Conservation (phyloP, 2,888 invertebrate genomes). For the Catocala nupta region DNA sequence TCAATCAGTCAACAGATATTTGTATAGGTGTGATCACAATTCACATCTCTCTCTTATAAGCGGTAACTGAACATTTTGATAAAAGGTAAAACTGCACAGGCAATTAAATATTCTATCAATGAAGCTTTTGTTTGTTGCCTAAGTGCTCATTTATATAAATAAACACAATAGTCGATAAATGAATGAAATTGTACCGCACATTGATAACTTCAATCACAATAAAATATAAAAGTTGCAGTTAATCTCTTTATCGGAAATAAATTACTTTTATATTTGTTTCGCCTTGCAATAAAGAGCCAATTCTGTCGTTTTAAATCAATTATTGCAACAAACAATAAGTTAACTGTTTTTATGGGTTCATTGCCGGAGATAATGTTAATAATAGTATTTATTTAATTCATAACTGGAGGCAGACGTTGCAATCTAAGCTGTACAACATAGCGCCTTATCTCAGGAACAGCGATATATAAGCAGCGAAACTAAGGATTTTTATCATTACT, state of each 20-base stretch:
- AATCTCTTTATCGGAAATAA: not conserved
- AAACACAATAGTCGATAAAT: no score
- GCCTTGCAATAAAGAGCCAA: not conserved
- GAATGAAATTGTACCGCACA: no score
- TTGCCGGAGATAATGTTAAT: constrained; percentile 10
- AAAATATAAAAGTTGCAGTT: not conserved
- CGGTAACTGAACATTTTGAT: no score
- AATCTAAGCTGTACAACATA: constrained; percentile 37
- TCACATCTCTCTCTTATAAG: no score
- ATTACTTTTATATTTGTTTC: not conserved
- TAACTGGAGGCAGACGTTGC: constrained; percentile 17
- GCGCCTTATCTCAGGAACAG: constrained; percentile 18
- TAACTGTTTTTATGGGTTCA: constrained; percentile 8
- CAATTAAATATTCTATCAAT: not conserved
- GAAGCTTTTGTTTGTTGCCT: no score
- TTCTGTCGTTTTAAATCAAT: constrained; percentile 3
- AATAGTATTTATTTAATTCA: constrained; percentile 22
- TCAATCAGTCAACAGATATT: no score
- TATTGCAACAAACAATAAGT: constrained; percentile 9
- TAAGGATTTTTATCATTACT: constrained; percentile 33
- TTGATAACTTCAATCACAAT: no score
- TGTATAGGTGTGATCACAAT: no score
- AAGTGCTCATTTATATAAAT: no score
- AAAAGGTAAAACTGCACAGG: not conserved
- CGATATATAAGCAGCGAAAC: constrained; percentile 40